These are phyloP conservation scores for Tolmerus cingulatus DNA, from an alignment of 2,888 invertebrate genomes.

Conservation along the genomic window DNA sequence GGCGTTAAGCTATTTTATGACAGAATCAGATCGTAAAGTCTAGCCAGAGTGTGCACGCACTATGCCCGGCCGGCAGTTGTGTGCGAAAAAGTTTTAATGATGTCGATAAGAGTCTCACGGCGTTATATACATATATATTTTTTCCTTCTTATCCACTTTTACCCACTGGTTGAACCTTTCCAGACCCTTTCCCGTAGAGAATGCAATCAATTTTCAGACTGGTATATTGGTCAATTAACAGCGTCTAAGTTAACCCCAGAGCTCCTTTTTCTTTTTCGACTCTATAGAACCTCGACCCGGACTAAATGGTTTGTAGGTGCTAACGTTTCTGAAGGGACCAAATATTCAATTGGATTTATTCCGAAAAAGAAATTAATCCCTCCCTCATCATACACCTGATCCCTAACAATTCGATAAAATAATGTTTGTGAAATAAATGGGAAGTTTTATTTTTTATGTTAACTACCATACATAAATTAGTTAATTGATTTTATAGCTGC, in stretches of 20 bases:
- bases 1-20: conserved; percentile 36
- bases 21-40: conserved; percentile 32
- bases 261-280: neutral
- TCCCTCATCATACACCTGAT: neutral
- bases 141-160: neutral
- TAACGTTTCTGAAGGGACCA: neutral
- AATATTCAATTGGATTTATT: neutral
- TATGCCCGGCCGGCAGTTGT: neutral
- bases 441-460: neutral
- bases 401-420: neutral
- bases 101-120: conserved; percentile 26
- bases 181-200: neutral
- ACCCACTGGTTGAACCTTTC: conserved; percentile 32
- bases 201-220: conserved; percentile 19
- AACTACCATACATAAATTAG: neutral
- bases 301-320: neutral
- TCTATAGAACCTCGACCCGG: neutral
- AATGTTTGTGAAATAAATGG: neutral
- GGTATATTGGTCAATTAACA: conserved; percentile 24
- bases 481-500: neutral
- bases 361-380: neutral
- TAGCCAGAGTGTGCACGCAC: conserved; percentile 1
- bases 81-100: conserved; percentile 22
- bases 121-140: neutral
- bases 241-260: neutral